These are phyloP conservation scores for Decapterus maruadsi DNA, from an alignment of 2,797 vertebrate genomes.

Conservation along the genomic window DNA sequence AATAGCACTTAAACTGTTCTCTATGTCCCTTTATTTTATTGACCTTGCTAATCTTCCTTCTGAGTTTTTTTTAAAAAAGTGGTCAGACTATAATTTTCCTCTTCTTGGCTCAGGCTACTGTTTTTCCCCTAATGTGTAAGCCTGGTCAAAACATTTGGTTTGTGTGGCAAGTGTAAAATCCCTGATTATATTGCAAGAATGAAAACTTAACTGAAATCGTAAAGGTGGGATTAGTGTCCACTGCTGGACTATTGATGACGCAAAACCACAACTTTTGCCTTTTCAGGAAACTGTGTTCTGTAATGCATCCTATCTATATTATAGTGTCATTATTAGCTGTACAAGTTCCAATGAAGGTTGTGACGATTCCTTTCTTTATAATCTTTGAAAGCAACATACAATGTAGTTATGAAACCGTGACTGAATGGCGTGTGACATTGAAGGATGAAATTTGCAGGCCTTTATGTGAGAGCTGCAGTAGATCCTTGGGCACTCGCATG, in stretches of 20 bases:
- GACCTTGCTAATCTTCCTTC: not conserved
- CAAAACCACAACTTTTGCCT: not conserved
- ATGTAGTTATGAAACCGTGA: conserved; percentile 38
- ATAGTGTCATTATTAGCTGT: conserved; percentile 16
- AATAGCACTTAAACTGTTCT: not conserved
- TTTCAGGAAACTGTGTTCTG: conserved; percentile 5
- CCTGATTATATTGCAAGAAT: conserved; percentile 8
- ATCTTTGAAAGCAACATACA: conserved; percentile 33
- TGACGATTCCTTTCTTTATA: conserved; percentile 34
- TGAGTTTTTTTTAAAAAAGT: conserved; percentile 6
- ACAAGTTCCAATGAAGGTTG: not conserved
- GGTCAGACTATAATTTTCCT: not conserved
- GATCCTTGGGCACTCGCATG: conserved; percentile 32
- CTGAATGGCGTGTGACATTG: conserved; percentile 27
- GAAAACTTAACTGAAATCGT: conserved; percentile 1
- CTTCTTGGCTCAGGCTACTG: not conserved
- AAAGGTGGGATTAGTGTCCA: not conserved
- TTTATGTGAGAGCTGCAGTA: conserved; percentile 25
- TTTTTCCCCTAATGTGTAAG: not conserved
- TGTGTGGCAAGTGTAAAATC: conserved; percentile 16
- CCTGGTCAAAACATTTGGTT: not conserved
- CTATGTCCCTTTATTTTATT: not conserved
- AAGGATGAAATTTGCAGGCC: conserved; percentile 9
- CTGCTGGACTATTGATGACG: not conserved
- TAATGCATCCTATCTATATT: not conserved